Percentiles rank a stretch among this genome's conserved stretches.
These are phyloP conservation scores for Distichodus sexfasciatus DNA, from an alignment of 2,797 vertebrate species.

Conservation along the genomic window DNA sequence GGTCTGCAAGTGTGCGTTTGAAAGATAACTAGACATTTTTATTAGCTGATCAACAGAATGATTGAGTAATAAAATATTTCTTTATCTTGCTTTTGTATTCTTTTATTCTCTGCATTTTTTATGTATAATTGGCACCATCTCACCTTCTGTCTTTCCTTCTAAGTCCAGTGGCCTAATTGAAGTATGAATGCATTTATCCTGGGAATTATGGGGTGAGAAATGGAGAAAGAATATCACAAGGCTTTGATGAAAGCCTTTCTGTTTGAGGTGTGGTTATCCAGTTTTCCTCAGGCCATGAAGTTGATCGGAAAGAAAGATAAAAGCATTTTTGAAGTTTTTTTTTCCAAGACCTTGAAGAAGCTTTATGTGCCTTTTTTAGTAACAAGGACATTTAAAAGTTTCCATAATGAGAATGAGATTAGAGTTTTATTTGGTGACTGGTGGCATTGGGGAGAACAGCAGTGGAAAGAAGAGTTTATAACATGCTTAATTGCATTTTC, in stretches of 20 bases:
- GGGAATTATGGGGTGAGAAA: background rate
- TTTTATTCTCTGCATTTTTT: background rate
- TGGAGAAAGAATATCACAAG: background rate
- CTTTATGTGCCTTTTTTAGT: background rate
- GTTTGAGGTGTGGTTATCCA: background rate
- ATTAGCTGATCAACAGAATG: too few species aligned
- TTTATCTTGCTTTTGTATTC: too few species aligned
- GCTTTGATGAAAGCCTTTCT: background rate
- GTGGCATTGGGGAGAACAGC: background rate
- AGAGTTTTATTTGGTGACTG: too few species aligned
- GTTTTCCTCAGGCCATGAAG: background rate
- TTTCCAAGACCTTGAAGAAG: background rate
- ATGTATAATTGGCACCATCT: background rate
- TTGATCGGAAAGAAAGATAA: background rate
- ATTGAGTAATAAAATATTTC: too few species aligned
- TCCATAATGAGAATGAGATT: background rate
- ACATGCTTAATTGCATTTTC: background rate
- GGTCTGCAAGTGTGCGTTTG: too few species aligned
- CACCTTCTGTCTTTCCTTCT: background rate
- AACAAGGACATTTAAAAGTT: background rate
- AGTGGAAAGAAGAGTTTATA: too few species aligned
- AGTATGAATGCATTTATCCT: too few species aligned
- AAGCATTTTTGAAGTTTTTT: conserved; percentile 1
- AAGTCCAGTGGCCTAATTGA: background rate
- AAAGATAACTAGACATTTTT: too few species aligned